Evolutionary conservation across 2,797 vertebrate genomes (phyloP), one percentile per base, ranked within the genome.

Genomic region (Anguilla obscura): DNA sequence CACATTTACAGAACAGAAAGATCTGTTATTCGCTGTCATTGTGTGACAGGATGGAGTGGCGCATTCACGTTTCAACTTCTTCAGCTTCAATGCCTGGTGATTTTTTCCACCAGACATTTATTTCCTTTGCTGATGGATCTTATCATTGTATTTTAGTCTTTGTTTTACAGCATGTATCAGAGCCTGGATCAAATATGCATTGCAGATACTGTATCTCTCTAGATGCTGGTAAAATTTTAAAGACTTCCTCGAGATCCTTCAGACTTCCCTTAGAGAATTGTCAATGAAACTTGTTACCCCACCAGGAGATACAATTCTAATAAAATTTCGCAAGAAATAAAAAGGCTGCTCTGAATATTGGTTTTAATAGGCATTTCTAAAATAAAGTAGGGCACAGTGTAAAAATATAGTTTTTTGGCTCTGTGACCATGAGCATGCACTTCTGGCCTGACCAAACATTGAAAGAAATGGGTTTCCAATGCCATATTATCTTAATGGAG

Each of bases 401-500:
- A 24, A 18, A 74, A 74, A 74, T 33, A 16, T 36, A 74, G 27
- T 0, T 74, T 30, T 74, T 74, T 30, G 16, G 36, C 16, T 48
- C 6, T 1, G 16, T 40, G 6, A 80, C 18, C 40, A 45, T 24
- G 36, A 80, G 16, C 16, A 80, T 1, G 33, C 9, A 33, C 30
- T 33, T 30, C 14, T 74, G 69, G 36, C 16, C 76, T 24, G 76
- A 45, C n/a, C 1, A 21, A 80, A 80, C 76, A 80, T 24, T 48
- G 12, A 3, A 45, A 3, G 48, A 40, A 45, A 18, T 5, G 21
- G 21, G 0, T 40, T 45, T 48, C 5, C 0, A 45, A 45, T 48
- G 76, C 30, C 69, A 9, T 80, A 48, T 80, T 80, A 80, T 80
- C 3, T 18, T 80, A 45, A 80, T 80, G 76, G 36, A 18, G 76